phyloP scores from a whole-genome alignment of 2,797 vertebrate genomes.

The Sebastes hubbsi region DNA sequence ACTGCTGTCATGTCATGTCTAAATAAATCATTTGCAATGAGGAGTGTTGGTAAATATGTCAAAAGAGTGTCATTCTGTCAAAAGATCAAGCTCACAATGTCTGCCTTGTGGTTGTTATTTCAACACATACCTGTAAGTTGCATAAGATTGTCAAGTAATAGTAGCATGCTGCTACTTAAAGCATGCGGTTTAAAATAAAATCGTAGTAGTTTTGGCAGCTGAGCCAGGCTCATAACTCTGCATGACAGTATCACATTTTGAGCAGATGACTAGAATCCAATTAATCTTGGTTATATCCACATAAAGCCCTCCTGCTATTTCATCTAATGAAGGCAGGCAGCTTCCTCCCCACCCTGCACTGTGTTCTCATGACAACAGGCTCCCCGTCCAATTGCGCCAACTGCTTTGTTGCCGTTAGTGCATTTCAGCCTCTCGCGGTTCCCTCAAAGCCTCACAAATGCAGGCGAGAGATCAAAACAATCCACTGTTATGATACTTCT shows the following conservation, averaged over 20 bases:
- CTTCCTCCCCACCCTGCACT: conserved; percentile 32
- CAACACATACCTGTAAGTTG: conserved; percentile 15
- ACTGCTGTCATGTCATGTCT: background rate
- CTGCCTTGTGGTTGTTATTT: conserved; percentile 2
- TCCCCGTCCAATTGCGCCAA: conserved; percentile 61
- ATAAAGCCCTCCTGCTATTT: conserved; percentile 73
- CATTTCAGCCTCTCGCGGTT: conserved; percentile 49
- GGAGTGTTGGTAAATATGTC: background rate
- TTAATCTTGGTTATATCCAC: conserved; percentile 76
- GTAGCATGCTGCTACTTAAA: background rate
- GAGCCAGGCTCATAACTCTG: conserved; percentile 54
- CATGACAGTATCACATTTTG: conserved; percentile 69
- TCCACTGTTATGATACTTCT: conserved; percentile 29
- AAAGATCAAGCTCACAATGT: background rate
- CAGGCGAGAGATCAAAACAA: conserved; percentile 52
- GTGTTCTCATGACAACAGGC: conserved; percentile 77
- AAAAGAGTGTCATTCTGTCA: background rate
- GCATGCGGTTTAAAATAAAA: conserved; percentile 14
- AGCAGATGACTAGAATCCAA: conserved; percentile 71
- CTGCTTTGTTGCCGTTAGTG: conserved; percentile 62
- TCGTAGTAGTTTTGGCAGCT: conserved; percentile 15
- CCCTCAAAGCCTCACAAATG: conserved; percentile 38
- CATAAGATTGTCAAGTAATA: conserved; percentile 4
- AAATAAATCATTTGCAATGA: background rate
- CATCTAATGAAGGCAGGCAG: conserved; percentile 70